Conservation (phyloP, 2,888 invertebrate genomes). For the Abscondita cerata region DNA sequence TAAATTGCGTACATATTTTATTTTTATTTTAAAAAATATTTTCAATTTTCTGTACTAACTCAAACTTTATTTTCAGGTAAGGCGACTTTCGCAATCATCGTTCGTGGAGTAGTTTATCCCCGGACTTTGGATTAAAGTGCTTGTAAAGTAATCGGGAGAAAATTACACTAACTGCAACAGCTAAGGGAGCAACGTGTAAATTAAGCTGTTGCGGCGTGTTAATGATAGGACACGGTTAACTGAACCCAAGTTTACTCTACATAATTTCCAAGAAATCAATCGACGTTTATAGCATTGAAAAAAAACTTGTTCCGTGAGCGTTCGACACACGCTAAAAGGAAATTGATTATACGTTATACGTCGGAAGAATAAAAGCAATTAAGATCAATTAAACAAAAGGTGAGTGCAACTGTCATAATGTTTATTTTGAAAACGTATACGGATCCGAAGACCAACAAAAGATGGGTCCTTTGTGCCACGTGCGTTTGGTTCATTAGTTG, state of each 20-base stretch:
- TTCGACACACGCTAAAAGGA: too few relatives aligned
- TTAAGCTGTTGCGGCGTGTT: slow-evolving; percentile 18
- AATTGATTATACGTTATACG: background rate
- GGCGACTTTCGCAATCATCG: too few relatives aligned
- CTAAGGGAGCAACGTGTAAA: slow-evolving; percentile 13
- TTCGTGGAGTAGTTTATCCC: too few relatives aligned
- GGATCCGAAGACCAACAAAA: slow-evolving; percentile 9
- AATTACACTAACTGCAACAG: slow-evolving; percentile 14
- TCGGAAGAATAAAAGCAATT: slow-evolving; percentile 2
- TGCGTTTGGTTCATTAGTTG: slow-evolving; percentile 22
- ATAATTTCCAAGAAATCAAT: too few relatives aligned
- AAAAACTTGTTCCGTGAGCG: too few relatives aligned
- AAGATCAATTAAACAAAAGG: slow-evolving; percentile 8
- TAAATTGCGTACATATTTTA: too few relatives aligned
- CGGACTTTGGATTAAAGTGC: too few relatives aligned
- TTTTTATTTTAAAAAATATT: too few relatives aligned
- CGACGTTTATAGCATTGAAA: too few relatives aligned
- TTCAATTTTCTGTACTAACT: too few relatives aligned
- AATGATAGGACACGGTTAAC: slow-evolving; percentile 16
- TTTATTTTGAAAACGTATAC: slow-evolving; percentile 16
- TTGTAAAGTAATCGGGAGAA: background rate
- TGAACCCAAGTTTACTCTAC: background rate
- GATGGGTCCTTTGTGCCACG: slow-evolving; percentile 17
- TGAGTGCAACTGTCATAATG: slow-evolving; percentile 13
- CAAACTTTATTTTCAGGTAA: too few relatives aligned